Evolutionary conservation across 2,888 invertebrate species (phyloP).

Genomic region (Plusia festucae): DNA sequence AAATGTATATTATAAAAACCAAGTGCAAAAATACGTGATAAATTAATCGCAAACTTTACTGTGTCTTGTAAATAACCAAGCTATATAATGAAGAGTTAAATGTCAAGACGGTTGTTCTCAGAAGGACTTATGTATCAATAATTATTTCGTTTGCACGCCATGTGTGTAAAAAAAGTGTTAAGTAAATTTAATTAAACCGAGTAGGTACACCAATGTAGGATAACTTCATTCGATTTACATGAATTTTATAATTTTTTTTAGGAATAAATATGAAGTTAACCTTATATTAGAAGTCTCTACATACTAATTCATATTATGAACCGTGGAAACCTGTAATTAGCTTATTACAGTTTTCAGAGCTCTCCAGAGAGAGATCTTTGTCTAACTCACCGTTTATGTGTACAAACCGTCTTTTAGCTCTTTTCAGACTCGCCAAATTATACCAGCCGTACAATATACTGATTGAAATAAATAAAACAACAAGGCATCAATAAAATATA

Average conservation of each 20-base stretch:
- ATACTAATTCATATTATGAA: too few species aligned
- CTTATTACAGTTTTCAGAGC: too few species aligned
- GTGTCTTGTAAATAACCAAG: constrained; percentile 38
- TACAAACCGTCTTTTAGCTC: too few species aligned
- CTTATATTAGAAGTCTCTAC: too few species aligned
- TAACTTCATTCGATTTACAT: too few species aligned
- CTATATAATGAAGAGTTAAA: constrained; percentile 11
- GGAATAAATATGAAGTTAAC: too few species aligned
- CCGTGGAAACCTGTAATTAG: too few species aligned
- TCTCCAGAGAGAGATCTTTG: too few species aligned
- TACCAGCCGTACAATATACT: background rate
- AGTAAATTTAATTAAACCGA: background rate
- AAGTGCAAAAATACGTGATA: constrained; percentile 46
- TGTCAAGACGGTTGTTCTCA: constrained; percentile 15
- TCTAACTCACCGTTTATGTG: too few species aligned
- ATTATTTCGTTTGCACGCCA: background rate
- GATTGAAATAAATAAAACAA: background rate
- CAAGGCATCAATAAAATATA: constrained; percentile 3
- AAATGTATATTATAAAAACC: constrained; percentile 53
- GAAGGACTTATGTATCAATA: constrained; percentile 19
- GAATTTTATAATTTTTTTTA: too few species aligned
- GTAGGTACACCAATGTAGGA: too few species aligned
- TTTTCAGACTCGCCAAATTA: too few species aligned
- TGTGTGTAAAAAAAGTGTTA: background rate
- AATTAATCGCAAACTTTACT: constrained; percentile 45